Base-by-base conservation (phyloP, 2,113 vertebrate genomes). In the Corvus moneduloides region DNA sequence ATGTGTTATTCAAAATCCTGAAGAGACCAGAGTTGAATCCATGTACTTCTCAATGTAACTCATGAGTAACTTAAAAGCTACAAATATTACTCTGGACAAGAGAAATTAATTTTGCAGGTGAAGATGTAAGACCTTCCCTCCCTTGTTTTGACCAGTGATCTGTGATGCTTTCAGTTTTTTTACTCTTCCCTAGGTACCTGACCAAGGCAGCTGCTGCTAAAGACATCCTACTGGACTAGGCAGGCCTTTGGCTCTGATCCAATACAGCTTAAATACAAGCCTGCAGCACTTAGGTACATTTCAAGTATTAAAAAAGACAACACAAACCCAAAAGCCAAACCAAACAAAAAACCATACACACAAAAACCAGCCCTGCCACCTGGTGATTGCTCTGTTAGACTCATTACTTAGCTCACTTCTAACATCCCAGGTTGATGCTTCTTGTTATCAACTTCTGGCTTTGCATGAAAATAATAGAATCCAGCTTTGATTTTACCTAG, bases 301-400 rank as follows among this genome's bases (percentile, higher is more conserved):
- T 80, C 61, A 58, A 74, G 28, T 16, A 4, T 64, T 73, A 71
- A 55, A 75, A 86, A 67, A 75, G 23, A 4, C 49, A 91, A 44
- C 17, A 37, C 26, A 66, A 75, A 73, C 55, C 6, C 27, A 90
- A 87, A 86, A 58, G 41, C 52, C 77, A 86, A 92, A 63, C 12
- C 11, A 61, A 80, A 51, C 13, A 27, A 64, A 49, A 33, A 48
- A 13, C 3, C 19, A 62, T 20, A 35, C 32, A 89, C 76, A 91
- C 51, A 90, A 88, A 95, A 96, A 23, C 3, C 91, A 97, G 92
- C 7, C 89, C 96, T 97, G 96, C 95, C 96, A 97, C 89, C 96
- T 97, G 93, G 93, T 96, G 96, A 97, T 94, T 2, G 0, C 62
- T 96, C 51, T 72, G 33, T 44, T 81, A 80, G 93, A 43, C 46